These are phyloP conservation scores for Dicaeum eximium DNA, from an alignment of 2,113 vertebrate species.

Conservation along the genomic window DNA sequence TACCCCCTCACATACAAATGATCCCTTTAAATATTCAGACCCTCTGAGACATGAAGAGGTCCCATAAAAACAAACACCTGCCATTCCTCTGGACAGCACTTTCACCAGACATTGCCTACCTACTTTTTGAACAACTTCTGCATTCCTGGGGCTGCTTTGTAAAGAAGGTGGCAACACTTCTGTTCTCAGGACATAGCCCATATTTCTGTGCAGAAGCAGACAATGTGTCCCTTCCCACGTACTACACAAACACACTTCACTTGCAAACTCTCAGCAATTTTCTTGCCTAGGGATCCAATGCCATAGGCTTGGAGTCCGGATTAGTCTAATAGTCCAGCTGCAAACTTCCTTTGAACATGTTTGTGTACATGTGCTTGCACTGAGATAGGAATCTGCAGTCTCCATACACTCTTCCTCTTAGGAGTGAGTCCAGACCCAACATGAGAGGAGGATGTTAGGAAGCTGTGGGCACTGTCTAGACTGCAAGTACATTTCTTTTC, in stretches of 20 bases:
- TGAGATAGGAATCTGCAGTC: background rate
- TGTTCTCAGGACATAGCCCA: background rate
- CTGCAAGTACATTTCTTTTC: background rate
- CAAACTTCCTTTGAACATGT: background rate
- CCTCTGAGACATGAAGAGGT: background rate
- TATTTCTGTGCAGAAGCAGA: background rate
- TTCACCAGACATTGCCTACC: background rate
- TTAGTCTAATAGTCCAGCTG: background rate
- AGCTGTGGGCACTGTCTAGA: background rate
- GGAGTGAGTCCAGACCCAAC: fast-evolving
- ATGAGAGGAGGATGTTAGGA: background rate
- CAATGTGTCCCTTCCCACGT: background rate
- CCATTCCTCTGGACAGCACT: background rate
- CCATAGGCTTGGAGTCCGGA: background rate
- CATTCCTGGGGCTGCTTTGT: background rate
- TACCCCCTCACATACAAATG: slow-evolving; percentile 23
- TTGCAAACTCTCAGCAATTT: background rate
- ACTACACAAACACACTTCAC: background rate
- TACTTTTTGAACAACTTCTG: background rate
- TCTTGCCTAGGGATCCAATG: background rate
- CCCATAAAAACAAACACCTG: slow-evolving; percentile 39
- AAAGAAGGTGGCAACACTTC: background rate
- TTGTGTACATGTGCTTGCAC: background rate
- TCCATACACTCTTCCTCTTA: background rate
- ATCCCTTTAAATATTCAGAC: slow-evolving; percentile 27